phyloP scores from a whole-genome alignment of 2,113 vertebrate genomes.

The Thunnus thynnus region DNA sequence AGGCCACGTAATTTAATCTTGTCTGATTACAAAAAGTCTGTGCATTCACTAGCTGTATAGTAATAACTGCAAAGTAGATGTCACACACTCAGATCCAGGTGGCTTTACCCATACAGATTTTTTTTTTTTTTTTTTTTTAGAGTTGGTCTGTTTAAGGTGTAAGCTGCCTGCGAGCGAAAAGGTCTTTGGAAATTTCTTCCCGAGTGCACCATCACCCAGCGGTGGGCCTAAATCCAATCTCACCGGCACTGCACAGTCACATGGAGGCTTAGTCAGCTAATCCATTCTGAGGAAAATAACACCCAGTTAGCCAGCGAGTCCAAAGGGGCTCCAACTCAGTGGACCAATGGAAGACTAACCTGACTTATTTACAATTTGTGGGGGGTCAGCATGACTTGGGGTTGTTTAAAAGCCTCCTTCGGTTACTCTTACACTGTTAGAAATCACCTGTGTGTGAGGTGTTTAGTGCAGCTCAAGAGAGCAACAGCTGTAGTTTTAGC shows the following conservation, averaged over 20 bases:
- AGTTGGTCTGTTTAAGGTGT: background rate
- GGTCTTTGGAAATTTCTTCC: constrained; percentile 42
- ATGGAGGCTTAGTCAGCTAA: constrained; percentile 82
- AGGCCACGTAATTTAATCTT: background rate
- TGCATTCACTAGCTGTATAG: constrained; percentile 1
- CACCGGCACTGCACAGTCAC: constrained; percentile 73
- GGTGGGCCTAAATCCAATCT: constrained; percentile 73
- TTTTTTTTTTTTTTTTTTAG: background rate
- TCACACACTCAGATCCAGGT: background rate
- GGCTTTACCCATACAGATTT: background rate
- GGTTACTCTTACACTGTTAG: background rate
- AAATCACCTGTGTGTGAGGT: background rate
- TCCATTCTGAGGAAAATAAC: constrained; percentile 75
- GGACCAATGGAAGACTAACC: constrained; percentile 30
- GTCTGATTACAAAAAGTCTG: too few species aligned
- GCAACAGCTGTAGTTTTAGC: background rate
- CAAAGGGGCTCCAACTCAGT: constrained; percentile 31
- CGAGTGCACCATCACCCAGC: constrained; percentile 47
- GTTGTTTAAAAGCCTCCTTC: background rate
- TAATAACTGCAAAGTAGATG: background rate
- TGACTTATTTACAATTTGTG: constrained; percentile 16
- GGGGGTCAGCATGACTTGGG: constrained; percentile 27
- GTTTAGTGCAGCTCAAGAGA: constrained; percentile 1
- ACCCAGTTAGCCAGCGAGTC: constrained; percentile 60
- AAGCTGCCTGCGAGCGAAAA: constrained; percentile 28